Base-by-base conservation (phyloP, 1,140 invertebrate genomes). In the Sycophaga agraensis region DNA sequence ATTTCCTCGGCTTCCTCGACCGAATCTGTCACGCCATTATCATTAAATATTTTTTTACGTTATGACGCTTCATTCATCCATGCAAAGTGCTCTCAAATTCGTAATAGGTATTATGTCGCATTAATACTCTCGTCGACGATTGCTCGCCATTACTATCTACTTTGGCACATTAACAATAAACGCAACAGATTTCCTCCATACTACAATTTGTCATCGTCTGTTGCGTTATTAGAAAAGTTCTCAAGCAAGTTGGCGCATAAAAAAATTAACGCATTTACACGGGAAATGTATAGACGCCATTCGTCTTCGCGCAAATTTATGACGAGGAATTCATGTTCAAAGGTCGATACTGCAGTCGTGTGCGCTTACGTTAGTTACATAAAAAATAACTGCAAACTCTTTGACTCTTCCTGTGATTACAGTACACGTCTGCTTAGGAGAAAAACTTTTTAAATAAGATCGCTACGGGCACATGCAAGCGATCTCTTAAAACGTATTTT, bases 401-500 rank as follows among this genome's bases (percentile, higher is more conserved):
- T 34, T 55, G n/a, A n/a, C 12, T 55, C 22, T 7, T 53, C 12
- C 17, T 46, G 12, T 12, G 28, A 46, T 51, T n/a, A n/a, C n/a
- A n/a, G n/a, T n/a, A n/a, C n/a, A n/a, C 7, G 9, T 45, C 19
- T n/a, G 28, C 40, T 37, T 40, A 24, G 6, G 37, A 28, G 22
- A 48, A 57, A 55, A 55, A 59, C 56, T 45, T 43, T 53, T 60
- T 63, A 58, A 70, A 64, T 39, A 66, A 64, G 64, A 69, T 56
- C 26, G 0, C 0, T 43, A 48, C 37, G 46, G 34, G n/a, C 17
- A 21, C 24, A 4, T 34, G 48, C 21, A 54, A 26, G 46, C 59
- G 64, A 63, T n/a, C 51, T 63, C 48, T 64, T 70, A 65, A 56
- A 68, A 68, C 65, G n/a, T n/a, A n/a, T n/a, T n/a, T n/a, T n/a